A percentile compares a stretch with the other conserved stretches of the same genome.
Conservation (phyloP, 2,888 invertebrate genomes). For the Halictus quadricinctus region DNA sequence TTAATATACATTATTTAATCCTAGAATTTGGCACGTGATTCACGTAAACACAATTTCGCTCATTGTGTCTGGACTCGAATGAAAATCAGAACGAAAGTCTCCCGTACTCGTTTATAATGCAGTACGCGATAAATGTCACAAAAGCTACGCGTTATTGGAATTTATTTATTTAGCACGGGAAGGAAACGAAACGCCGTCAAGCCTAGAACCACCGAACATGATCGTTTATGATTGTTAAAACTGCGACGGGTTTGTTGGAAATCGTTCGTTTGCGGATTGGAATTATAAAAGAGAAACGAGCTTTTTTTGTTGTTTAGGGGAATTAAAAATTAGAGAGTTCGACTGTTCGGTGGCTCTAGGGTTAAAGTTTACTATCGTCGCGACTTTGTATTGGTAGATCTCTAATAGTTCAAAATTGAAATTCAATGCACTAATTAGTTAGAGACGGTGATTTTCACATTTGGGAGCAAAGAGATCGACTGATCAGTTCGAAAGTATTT, state of each 20-base stretch:
- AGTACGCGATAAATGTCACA: slow-evolving; percentile 44
- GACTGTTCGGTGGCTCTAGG: neutral
- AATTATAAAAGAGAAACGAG: neutral
- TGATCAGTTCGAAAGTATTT: too few relatives aligned
- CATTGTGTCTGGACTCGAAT: slow-evolving; percentile 65
- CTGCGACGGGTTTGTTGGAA: neutral
- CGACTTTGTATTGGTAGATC: slow-evolving; percentile 35
- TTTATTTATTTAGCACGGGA: slow-evolving; percentile 21
- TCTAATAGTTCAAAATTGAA: neutral
- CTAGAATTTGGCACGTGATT: slow-evolving; percentile 81
- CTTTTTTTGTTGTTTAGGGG: neutral
- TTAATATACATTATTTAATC: slow-evolving; percentile 64
- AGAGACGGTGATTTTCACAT: too few relatives aligned
- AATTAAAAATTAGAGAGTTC: neutral
- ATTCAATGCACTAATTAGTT: neutral
- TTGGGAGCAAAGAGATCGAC: too few relatives aligned
- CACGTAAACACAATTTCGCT: slow-evolving; percentile 76
- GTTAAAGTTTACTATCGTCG: neutral
- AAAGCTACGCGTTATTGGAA: slow-evolving; percentile 38
- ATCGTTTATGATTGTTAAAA: neutral
- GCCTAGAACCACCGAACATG: neutral
- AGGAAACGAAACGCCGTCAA: slow-evolving; percentile 14
- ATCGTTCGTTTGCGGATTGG: neutral
- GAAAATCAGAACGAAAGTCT: slow-evolving; percentile 25
- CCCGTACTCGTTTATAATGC: slow-evolving; percentile 35